Evolutionary conservation across 2,113 vertebrate species (phyloP).

Genomic region (Cyprinus carpio): DNA sequence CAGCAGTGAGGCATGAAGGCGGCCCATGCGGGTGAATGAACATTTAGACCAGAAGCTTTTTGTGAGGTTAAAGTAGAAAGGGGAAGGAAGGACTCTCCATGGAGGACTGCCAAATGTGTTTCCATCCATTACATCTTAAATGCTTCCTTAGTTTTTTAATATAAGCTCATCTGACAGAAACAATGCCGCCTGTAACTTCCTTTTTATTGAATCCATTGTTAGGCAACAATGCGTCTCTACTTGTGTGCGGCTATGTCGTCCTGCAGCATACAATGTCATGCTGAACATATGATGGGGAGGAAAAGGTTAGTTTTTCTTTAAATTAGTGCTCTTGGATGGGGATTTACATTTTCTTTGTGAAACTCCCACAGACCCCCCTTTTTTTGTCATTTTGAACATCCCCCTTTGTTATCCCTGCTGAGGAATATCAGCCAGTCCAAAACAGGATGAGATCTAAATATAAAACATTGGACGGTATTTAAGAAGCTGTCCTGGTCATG

Average conservation of each 20-base stretch:
- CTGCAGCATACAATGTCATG: not conserved
- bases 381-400: slow-evolving; percentile 16
- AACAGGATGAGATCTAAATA: not conserved
- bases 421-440: not conserved
- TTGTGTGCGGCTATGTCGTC: not conserved
- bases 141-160: not conserved
- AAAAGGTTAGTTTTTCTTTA: not conserved
- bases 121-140: not conserved
- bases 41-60: slow-evolving; percentile 9
- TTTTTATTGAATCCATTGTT: slow-evolving; percentile 28
- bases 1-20: not conserved
- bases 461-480: slow-evolving; percentile 22
- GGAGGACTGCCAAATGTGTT: not conserved
- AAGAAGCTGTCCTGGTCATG: slow-evolving; percentile 25
- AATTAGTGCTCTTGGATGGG: slow-evolving; percentile 4
- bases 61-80: slow-evolving; percentile 3
- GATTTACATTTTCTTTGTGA: slow-evolving; percentile 32
- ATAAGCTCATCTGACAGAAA: not conserved
- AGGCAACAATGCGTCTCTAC: slow-evolving; percentile 1
- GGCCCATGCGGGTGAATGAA: not conserved
- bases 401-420: slow-evolving; percentile 6
- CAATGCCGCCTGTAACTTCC: not conserved
- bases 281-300: slow-evolving; percentile 11
- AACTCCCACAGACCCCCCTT: not conserved
- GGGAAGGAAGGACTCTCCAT: not conserved